phyloP scores from a whole-genome alignment of 1,140 invertebrate genomes.

The Grapholita molesta region DNA sequence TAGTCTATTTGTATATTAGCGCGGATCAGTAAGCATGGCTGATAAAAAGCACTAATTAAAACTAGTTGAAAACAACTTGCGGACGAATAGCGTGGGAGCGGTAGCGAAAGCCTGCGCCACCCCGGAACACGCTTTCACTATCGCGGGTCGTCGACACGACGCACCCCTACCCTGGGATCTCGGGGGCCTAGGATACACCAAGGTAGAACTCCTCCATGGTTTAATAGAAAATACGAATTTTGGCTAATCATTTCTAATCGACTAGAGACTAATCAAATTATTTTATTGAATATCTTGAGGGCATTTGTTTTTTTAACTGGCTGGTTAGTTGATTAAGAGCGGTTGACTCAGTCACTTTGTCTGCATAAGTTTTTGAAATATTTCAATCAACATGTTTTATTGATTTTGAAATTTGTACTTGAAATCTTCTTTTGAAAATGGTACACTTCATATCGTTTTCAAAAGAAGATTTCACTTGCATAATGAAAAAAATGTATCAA shows the following conservation, averaged over 20 bases:
- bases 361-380: too few species aligned
- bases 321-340: too few species aligned
- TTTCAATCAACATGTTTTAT: too few species aligned
- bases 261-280: too few species aligned
- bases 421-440: too few species aligned
- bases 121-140: slow-evolving; percentile 76
- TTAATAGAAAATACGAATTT: not conserved
- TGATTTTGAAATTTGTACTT: too few species aligned
- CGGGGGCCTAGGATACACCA: slow-evolving; percentile 9
- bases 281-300: too few species aligned
- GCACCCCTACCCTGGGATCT: slow-evolving; percentile 57
- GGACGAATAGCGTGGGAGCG: slow-evolving; percentile 58
- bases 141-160: slow-evolving; percentile 72
- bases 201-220: slow-evolving; percentile 25
- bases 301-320: too few species aligned
- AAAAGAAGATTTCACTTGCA: too few species aligned
- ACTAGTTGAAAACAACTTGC: slow-evolving; percentile 52
- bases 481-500: too few species aligned
- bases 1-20: not conserved
- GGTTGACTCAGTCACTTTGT: too few species aligned
- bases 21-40: not conserved
- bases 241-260: not conserved
- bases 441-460: too few species aligned
- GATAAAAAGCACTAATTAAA: slow-evolving; percentile 38
- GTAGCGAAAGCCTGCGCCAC: slow-evolving; percentile 69